Evolutionary conservation across 2,888 invertebrate species (phyloP), one percentile per base, ranked within the genome.

Genomic region (Hirtodrosophila duncani): DNA sequence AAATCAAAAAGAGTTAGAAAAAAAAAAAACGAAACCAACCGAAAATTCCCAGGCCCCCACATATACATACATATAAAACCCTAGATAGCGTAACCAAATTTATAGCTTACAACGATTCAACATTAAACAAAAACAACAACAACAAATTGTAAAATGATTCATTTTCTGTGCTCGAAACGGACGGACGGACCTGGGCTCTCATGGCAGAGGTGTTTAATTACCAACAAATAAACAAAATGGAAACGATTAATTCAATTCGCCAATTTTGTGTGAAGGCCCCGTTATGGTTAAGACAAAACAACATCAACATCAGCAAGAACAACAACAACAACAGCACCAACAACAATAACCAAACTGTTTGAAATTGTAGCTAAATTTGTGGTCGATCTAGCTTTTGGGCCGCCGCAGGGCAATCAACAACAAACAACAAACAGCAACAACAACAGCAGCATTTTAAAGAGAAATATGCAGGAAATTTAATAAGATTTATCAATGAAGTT

Each of bases 171-270:
- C 77, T 67, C 52, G 46, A 60, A 70, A 64, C 53, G 51, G 74
- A 81, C 70, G 56, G n/a, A n/a, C n/a, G n/a, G n/a, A n/a, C n/a
- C n/a, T n/a, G n/a, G 60, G 59, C 78, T 72, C 80, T 77, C 80
- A 80, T 64, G 80, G 75, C 80, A 77, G 68, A 81, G 82, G 79
- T 81, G 79, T 79, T 79, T 79, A 81, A 79, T 79, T 81, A 80
- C 79, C 82, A 81, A 80, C 77, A 81, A 81, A 81, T 81, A 81
- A 79, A 77, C 80, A 80, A 81, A 77, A 81, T 77, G 67, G 63
- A 80, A 80, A 63, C 77, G 68, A 80, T 81, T 80, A 79, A 79
- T 81, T 81, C 70, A 79, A 80, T 72, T 80, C 70, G 74, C 80
- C 70, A 81, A 81, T 80, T 79, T 68, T 61, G 56, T 60, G 69